phyloP scores from a whole-genome alignment of 2,113 vertebrate species.

The Austrofundulus limnaeus region DNA sequence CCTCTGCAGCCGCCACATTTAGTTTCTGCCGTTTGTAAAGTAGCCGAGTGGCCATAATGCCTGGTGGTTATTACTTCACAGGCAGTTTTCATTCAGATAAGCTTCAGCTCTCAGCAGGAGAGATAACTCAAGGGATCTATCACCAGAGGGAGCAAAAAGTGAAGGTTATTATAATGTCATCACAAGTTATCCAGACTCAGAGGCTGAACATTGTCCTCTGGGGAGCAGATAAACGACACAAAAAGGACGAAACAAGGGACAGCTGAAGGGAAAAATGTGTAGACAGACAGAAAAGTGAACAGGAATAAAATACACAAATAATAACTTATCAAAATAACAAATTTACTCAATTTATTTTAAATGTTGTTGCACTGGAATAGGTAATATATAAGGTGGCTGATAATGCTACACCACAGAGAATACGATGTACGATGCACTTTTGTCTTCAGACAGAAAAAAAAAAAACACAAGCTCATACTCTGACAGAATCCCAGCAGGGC shows the following conservation, averaged over 20 bases:
- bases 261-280: slow-evolving; percentile 35
- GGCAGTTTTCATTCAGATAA: slow-evolving; percentile 73
- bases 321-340: slow-evolving; percentile 52
- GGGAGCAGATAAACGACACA: slow-evolving; percentile 49
- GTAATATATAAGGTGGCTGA: slow-evolving; percentile 69
- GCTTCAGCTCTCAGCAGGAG: slow-evolving; percentile 72
- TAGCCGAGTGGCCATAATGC: slow-evolving; percentile 70
- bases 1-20: slow-evolving; percentile 51
- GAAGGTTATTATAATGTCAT: slow-evolving; percentile 78
- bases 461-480: slow-evolving; percentile 64
- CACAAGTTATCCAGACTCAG: slow-evolving; percentile 65
- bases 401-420: slow-evolving; percentile 68
- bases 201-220: slow-evolving; percentile 56
- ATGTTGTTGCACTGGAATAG: slow-evolving; percentile 55
- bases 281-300: slow-evolving; percentile 61
- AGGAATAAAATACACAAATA: slow-evolving; percentile 40
- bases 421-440: slow-evolving; percentile 74
- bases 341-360: slow-evolving; percentile 57
- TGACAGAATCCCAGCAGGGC: slow-evolving; percentile 75
- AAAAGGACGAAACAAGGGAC: slow-evolving; percentile 45
- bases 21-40: slow-evolving; percentile 61
- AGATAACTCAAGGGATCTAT: slow-evolving; percentile 71
- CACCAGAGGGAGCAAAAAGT: slow-evolving; percentile 66
- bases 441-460: slow-evolving; percentile 76
- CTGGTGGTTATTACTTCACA: slow-evolving; percentile 73